Evolutionary conservation across 2,888 invertebrate species (phyloP).

Genomic region (Spisula subtruncata): DNA sequence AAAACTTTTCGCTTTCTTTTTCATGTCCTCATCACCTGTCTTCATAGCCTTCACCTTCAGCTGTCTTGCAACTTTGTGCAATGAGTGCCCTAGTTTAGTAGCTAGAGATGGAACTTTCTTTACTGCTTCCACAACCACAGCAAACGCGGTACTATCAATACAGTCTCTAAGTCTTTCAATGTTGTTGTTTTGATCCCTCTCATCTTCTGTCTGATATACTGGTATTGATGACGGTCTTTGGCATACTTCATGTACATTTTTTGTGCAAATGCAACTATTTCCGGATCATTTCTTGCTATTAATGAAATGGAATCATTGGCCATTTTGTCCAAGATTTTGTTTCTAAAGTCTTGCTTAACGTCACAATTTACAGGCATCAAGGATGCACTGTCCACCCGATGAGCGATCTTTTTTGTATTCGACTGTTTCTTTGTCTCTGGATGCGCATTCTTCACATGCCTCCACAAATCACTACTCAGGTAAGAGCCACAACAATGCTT

Average conservation of each 20-base stretch:
- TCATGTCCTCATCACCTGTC: not conserved
- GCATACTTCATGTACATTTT: constrained; percentile 37
- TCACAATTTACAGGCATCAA: not conserved
- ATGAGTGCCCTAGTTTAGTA: constrained; percentile 41
- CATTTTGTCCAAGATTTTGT: not conserved
- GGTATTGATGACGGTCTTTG: constrained; percentile 40
- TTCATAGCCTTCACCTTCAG: constrained; percentile 5
- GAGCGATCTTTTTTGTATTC: not conserved
- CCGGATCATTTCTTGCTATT: constrained; percentile 28
- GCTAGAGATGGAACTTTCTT: constrained; percentile 39
- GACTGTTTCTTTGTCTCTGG: not conserved
- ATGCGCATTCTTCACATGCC: constrained; percentile 38
- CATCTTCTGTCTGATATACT: constrained; percentile 47
- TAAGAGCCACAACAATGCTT: constrained; percentile 26
- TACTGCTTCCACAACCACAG: constrained; percentile 18
- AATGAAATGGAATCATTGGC: constrained; percentile 39
- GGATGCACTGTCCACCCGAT: not conserved
- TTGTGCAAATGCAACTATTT: constrained; percentile 37
- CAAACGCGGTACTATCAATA: constrained; percentile 21
- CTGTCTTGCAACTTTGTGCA: constrained; percentile 31
- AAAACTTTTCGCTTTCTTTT: not conserved
- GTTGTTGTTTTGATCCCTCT: constrained; percentile 19
- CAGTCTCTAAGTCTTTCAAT: constrained; percentile 32
- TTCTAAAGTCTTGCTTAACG: not conserved
- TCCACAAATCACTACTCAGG: constrained; percentile 29